Conservation (phyloP, 1,140 invertebrate genomes). For the Copidosoma floridanum region DNA sequence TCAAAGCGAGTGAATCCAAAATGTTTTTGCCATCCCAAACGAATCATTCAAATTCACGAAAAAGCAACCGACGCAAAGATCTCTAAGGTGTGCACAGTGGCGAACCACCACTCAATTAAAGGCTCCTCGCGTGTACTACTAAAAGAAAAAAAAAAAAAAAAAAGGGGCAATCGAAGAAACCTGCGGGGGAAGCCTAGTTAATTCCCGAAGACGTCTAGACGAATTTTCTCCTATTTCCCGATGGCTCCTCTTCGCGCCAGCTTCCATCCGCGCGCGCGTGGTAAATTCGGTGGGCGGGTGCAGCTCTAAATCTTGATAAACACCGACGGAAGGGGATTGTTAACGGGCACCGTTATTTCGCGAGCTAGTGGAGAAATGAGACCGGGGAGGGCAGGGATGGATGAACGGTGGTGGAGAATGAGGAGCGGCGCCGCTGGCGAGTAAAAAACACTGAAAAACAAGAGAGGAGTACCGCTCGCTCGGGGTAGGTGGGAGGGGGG, state of each 20-base stretch:
- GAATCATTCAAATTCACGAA: too few species aligned
- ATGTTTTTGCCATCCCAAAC: too few species aligned
- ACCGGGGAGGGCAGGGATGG: background rate
- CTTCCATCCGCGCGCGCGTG: background rate
- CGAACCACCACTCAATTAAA: too few species aligned
- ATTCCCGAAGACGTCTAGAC: conserved; percentile 20
- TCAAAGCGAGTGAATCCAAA: too few species aligned
- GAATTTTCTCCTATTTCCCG: conserved; percentile 4
- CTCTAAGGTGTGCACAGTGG: too few species aligned
- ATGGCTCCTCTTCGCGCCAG: background rate
- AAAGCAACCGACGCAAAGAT: too few species aligned
- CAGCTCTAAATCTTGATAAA: conserved; percentile 26
- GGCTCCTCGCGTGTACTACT: too few species aligned
- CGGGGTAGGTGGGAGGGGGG: background rate
- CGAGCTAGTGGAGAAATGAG: background rate
- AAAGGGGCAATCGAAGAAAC: conserved; percentile 2
- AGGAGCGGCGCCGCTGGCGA: background rate
- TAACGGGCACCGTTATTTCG: conserved; percentile 22
- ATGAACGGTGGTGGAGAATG: background rate
- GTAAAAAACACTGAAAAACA: conserved; percentile 26
- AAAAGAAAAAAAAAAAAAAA: background rate
- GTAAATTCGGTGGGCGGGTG: conserved; percentile 27
- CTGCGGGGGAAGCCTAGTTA: conserved; percentile 11
- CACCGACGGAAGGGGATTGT: conserved; percentile 13
- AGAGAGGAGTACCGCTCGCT: conserved; percentile 1